Conservation (phyloP, 2,113 vertebrate genomes). For the Ivindomyrus marchei region DNA sequence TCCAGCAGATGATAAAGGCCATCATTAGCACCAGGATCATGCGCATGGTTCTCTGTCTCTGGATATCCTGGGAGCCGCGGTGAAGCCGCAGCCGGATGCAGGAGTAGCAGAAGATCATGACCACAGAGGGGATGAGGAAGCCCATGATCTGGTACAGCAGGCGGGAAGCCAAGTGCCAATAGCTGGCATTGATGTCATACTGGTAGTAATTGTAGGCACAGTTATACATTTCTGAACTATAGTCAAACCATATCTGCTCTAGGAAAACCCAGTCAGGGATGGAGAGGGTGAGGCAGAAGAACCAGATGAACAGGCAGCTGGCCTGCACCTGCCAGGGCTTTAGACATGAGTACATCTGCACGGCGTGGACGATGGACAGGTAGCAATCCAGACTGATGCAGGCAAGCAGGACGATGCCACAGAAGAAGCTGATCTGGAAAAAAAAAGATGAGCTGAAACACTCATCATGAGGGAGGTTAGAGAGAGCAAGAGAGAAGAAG, state of each 20-base stretch:
- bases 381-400: constrained; percentile 84
- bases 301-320: constrained; percentile 66
- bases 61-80: constrained; percentile 54
- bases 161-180: constrained; percentile 41
- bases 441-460: not conserved
- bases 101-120: constrained; percentile 71
- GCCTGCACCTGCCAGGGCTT: constrained; percentile 43
- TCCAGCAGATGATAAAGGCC: constrained; percentile 78
- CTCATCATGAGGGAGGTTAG: not conserved
- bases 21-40: constrained; percentile 55
- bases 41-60: constrained; percentile 66
- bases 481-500: not conserved
- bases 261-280: constrained; percentile 69
- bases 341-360: constrained; percentile 72
- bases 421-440: constrained; percentile 72
- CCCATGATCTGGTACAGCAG: constrained; percentile 60
- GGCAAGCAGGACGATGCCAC: constrained; percentile 75
- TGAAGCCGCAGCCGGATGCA: constrained; percentile 61
- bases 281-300: constrained; percentile 63
- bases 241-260: not conserved
- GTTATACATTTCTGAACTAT: not conserved
- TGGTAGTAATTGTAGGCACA: constrained; percentile 51
- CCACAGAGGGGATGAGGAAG: constrained; percentile 66
- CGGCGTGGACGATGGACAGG: constrained; percentile 75
- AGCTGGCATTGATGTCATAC: fast-evolving